These are phyloP conservation scores for Clamator glandarius DNA, from an alignment of 2,797 vertebrate species.

Conservation along the genomic window DNA sequence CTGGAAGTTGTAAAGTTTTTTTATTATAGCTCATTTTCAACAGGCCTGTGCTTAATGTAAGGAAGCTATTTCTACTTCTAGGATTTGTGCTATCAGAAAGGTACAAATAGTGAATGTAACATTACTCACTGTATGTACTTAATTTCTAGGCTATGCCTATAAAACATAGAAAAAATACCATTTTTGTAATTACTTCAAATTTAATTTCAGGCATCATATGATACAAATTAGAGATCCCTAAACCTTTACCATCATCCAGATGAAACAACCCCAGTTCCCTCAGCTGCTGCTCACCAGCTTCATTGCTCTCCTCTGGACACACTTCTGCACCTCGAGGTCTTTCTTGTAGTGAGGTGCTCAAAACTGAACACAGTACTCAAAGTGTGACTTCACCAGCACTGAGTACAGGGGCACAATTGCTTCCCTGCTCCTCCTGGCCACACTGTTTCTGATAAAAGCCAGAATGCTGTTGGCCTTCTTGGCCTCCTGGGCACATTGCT, in stretches of 20 bases:
- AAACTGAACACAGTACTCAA: no score
- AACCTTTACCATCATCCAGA: not conserved
- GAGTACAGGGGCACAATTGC: no score
- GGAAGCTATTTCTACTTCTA: not conserved
- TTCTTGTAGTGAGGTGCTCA: no score
- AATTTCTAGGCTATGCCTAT: not conserved
- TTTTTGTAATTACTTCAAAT: not conserved
- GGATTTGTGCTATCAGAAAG: not conserved
- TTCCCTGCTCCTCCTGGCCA: no score
- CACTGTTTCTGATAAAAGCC: no score
- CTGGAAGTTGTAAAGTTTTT: constrained; percentile 21
- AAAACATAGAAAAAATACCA: not conserved
- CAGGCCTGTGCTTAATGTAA: not conserved
- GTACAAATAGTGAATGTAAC: not conserved
- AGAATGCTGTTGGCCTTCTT: no score
- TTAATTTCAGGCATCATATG: not conserved
- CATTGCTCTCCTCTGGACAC: no score
- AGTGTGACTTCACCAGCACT: no score
- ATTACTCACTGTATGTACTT: not conserved
- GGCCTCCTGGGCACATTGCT: no score
- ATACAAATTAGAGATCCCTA: not conserved
- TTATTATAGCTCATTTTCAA: constrained; percentile 27
- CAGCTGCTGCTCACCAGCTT: no score
- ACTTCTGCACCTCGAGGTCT: no score
- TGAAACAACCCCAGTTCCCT: no score